A percentile compares a stretch with the other conserved stretches of the same genome.
Evolutionary conservation across 2,797 vertebrate genomes (phyloP).

Genomic region (Melanotaenia boesemani): DNA sequence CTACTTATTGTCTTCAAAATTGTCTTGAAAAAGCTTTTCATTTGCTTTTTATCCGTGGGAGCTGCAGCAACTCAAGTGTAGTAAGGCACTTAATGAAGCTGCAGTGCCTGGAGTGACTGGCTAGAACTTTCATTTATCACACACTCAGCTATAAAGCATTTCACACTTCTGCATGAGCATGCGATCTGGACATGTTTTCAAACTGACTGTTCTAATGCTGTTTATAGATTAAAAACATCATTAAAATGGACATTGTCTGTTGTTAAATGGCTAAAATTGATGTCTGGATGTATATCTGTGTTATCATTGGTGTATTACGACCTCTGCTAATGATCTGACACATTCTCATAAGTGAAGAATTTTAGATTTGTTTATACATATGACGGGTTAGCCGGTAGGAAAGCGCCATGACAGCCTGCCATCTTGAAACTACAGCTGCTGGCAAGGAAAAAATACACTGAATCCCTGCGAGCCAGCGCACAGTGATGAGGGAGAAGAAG

Average conservation of each 20-base stretch:
- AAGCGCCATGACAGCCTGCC: too few species aligned
- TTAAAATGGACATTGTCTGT: constrained; percentile 1
- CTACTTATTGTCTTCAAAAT: constrained; percentile 43
- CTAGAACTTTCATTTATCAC: constrained; percentile 50
- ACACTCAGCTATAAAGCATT: constrained; percentile 42
- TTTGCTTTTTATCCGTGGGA: constrained; percentile 44
- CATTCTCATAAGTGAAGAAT: too few species aligned
- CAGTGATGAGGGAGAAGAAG: too few species aligned
- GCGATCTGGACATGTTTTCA: background rate
- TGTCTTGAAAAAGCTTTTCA: constrained; percentile 53
- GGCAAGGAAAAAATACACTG: too few species aligned
- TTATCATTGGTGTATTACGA: too few species aligned
- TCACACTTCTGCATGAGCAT: constrained; percentile 38
- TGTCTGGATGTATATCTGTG: too few species aligned
- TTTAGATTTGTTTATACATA: too few species aligned
- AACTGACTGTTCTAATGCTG: background rate
- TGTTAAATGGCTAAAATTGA: too few species aligned
- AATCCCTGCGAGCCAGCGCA: too few species aligned
- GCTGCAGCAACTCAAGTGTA: constrained; percentile 45
- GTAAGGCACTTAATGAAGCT: constrained; percentile 68
- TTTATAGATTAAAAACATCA: constrained; percentile 14
- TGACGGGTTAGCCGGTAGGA: too few species aligned
- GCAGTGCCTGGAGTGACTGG: constrained; percentile 54
- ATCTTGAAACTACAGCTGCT: too few species aligned
- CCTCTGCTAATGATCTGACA: too few species aligned